A percentile compares a stretch with the other conserved stretches of the same genome.
Evolutionary conservation across 2,888 invertebrate species (phyloP).

Genomic region (Artemia sp.): DNA sequence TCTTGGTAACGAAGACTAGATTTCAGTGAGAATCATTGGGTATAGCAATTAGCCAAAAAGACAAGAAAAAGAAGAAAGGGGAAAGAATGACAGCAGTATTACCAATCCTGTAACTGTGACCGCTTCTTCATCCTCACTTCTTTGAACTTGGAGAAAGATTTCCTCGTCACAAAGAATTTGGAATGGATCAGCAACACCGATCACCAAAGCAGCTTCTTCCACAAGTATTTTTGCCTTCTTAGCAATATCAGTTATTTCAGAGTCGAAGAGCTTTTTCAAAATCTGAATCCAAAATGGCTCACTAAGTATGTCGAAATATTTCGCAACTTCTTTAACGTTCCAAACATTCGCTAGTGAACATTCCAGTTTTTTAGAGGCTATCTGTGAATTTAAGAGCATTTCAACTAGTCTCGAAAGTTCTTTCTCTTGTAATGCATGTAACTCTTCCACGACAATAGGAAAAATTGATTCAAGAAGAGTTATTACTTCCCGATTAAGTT

Average conservation of each 20-base stretch:
- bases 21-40: too few relatives aligned
- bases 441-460: background rate
- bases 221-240: slow-evolving; percentile 6
- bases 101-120: background rate
- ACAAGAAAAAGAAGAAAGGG: too few relatives aligned
- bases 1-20: too few relatives aligned
- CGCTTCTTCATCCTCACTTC: background rate
- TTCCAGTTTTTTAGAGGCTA: background rate
- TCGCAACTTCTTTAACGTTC: background rate
- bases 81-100: background rate
- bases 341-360: background rate
- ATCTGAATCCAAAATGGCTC: slow-evolving; percentile 17
- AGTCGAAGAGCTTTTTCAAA: slow-evolving; percentile 12
- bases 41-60: too few relatives aligned
- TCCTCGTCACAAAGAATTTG: background rate
- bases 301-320: background rate
- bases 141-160: slow-evolving; percentile 15
- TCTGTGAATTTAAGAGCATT: background rate
- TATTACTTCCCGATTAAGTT: slow-evolving; percentile 16
- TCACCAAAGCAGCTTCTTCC: background rate
- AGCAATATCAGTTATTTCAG: background rate
- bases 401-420: background rate
- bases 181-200: slow-evolving; percentile 15
- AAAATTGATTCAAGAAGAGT: slow-evolving; percentile 15
- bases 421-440: slow-evolving; percentile 3